Evolutionary conservation across 1,140 invertebrate genomes (phyloP).

Genomic region (Trissolcus basalis): DNA sequence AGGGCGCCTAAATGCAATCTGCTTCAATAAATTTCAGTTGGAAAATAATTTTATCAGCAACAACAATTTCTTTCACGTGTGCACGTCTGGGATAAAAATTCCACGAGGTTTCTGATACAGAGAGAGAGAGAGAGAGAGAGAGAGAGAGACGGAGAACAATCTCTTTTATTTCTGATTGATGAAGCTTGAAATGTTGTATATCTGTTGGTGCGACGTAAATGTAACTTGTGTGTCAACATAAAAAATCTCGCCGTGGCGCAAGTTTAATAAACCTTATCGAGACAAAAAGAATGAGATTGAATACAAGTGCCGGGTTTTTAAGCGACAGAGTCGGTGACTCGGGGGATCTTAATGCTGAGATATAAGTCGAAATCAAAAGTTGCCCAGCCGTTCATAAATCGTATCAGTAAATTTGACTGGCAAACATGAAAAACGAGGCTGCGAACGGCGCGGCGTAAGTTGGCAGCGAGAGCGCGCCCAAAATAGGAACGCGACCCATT

Average conservation of each 20-base stretch:
- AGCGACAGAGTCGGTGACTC: conserved; percentile 35
- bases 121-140: background rate
- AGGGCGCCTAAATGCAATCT: conserved; percentile 62
- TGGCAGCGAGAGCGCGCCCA: conserved; percentile 43
- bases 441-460: conserved; percentile 29
- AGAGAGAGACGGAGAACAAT: background rate
- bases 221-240: no score
- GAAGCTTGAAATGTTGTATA: no score
- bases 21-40: conserved; percentile 69
- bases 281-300: conserved; percentile 33
- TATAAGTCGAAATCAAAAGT: conserved; percentile 45
- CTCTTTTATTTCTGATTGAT: no score
- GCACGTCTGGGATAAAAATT: no score
- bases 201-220: no score
- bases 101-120: no score
- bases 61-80: conserved; percentile 43
- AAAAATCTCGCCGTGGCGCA: no score
- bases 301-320: conserved; percentile 19
- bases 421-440: conserved; percentile 30
- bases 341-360: conserved; percentile 12
- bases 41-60: conserved; percentile 60
- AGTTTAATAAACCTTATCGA: background rate
- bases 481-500: conserved; percentile 65
- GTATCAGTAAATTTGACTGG: conserved; percentile 49
- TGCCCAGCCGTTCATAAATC: conserved; percentile 45